Evolutionary conservation across 2,797 vertebrate species (phyloP).

Genomic region (Botia kubotai): DNA sequence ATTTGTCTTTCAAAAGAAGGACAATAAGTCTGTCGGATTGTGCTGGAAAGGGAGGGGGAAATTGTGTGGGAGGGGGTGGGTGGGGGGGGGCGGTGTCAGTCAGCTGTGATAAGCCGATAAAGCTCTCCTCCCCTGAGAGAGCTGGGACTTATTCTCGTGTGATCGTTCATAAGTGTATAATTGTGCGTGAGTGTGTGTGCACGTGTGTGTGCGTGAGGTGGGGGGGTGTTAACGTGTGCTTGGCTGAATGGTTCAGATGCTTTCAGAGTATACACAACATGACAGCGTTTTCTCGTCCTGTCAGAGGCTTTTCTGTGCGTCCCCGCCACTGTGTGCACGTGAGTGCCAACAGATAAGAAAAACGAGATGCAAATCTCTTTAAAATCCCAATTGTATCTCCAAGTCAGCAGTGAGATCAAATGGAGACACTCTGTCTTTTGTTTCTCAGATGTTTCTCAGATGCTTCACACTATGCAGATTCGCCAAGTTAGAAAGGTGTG

Average conservation of each 20-base stretch:
- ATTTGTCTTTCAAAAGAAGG: constrained; percentile 29
- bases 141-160: constrained; percentile 17
- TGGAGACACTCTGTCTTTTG: background rate
- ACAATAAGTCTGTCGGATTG: constrained; percentile 28
- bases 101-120: constrained; percentile 46
- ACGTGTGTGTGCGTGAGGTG: constrained; percentile 26
- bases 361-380: background rate
- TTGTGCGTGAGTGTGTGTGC: too few relatives aligned
- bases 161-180: constrained; percentile 13
- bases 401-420: too few relatives aligned
- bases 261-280: constrained; percentile 28
- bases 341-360: background rate
- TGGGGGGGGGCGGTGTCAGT: background rate
- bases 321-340: too few relatives aligned
- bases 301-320: background rate
- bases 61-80: background rate
- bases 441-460: too few relatives aligned
- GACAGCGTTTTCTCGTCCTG: constrained; percentile 27
- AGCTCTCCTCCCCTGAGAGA: constrained; percentile 25
- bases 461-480: too few relatives aligned
- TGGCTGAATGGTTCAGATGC: constrained; percentile 32
- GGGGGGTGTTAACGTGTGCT: constrained; percentile 36
- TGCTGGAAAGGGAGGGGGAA: constrained; percentile 1
- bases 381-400: background rate
- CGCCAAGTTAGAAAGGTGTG: too few relatives aligned